Percentiles rank a stretch among this genome's conserved stretches.
phyloP scores from a whole-genome alignment of 64 coral and sea anemone genomes.

The Montipora capricornis region DNA sequence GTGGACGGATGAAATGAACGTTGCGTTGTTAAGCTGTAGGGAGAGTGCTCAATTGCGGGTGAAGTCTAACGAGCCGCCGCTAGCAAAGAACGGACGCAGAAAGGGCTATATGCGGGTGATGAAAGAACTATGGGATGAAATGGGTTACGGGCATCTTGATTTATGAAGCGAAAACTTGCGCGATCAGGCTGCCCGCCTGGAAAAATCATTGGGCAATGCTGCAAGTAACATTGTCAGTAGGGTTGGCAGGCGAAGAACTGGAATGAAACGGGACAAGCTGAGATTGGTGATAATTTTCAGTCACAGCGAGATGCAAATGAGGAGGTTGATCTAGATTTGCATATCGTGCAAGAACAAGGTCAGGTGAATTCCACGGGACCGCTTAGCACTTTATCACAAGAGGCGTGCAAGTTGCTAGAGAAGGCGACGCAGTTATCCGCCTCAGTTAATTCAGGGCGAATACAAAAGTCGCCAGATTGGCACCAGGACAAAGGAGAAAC shows the following conservation, averaged over 20 bases:
- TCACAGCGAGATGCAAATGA: neutral
- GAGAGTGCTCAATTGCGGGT: constrained; percentile 26
- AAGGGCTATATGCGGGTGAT: constrained; percentile 35
- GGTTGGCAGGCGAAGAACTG: neutral
- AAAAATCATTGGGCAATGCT: constrained; percentile 37
- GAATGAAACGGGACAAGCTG: neutral
- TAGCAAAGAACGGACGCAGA: constrained; percentile 11
- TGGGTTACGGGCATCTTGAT: constrained; percentile 48
- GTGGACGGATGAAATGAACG: constrained; percentile 28
- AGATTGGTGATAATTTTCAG: neutral
- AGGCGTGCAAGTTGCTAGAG: neutral
- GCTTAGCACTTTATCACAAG: neutral
- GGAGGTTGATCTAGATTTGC: neutral
- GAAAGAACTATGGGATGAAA: constrained; percentile 56
- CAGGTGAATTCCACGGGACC: neutral
- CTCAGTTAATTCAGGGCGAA: constrained; percentile 32
- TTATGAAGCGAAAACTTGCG: constrained; percentile 36
- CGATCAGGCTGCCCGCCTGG: constrained; percentile 33
- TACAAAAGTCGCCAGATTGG: constrained; percentile 46
- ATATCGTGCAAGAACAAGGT: neutral
- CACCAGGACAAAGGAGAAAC: constrained; percentile 44
- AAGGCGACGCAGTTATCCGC: neutral
- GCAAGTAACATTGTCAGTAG: constrained; percentile 33
- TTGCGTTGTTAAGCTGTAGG: neutral
- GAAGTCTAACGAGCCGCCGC: constrained; percentile 29